phyloP scores from a whole-genome alignment of 2,797 vertebrate genomes.

The Chaetodon trifasciatus region DNA sequence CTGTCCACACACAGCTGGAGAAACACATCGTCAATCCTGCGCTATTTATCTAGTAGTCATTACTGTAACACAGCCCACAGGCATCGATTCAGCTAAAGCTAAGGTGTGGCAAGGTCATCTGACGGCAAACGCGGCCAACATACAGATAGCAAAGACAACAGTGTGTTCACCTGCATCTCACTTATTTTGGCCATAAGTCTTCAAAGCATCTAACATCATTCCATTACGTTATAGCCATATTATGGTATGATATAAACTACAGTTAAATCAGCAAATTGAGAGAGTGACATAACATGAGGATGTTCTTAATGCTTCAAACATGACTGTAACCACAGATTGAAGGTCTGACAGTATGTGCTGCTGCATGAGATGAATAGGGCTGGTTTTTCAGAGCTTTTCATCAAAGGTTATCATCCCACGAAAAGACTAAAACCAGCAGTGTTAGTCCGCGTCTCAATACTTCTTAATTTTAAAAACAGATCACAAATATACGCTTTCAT shows the following conservation, averaged over 20 bases:
- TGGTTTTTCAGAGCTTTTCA: too few species aligned
- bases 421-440: background rate
- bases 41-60: constrained; percentile 38
- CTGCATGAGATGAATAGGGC: background rate
- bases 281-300: background rate
- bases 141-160: constrained; percentile 25
- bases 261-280: background rate
- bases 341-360: background rate
- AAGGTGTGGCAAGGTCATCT: constrained; percentile 63
- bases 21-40: constrained; percentile 34
- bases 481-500: background rate
- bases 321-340: background rate
- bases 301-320: background rate
- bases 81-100: constrained; percentile 43
- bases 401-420: background rate
- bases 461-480: background rate
- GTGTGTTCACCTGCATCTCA: background rate
- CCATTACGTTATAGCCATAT: background rate
- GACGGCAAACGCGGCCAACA: constrained; percentile 6
- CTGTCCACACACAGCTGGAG: constrained; percentile 33
- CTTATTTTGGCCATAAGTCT: background rate
- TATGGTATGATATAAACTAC: background rate
- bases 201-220: background rate
- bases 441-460: background rate
- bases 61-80: constrained; percentile 29